Evolutionary conservation across 2,113 vertebrate genomes (phyloP).

Genomic region (Dissostichus mawsoni): DNA sequence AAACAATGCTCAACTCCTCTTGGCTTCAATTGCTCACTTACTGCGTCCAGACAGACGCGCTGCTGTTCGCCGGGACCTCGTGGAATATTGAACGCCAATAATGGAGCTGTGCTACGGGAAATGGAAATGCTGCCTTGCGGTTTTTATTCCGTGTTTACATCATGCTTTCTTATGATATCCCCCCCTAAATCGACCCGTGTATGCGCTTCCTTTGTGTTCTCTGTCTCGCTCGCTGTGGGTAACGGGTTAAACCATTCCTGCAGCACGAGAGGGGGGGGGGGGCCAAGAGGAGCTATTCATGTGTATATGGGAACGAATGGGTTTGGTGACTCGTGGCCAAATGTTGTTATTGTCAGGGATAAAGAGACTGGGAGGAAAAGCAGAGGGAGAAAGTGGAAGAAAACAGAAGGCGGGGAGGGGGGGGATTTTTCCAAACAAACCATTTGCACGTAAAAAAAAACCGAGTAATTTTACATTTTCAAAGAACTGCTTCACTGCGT

Average conservation of each 20-base stretch:
- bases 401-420: background rate
- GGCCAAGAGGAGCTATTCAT: slow-evolving; percentile 34
- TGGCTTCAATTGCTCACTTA: slow-evolving; percentile 40
- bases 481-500: background rate
- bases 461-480: background rate
- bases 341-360: slow-evolving; percentile 78
- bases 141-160: slow-evolving; percentile 74
- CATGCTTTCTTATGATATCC: slow-evolving; percentile 43
- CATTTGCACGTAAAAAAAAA: no score
- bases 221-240: slow-evolving; percentile 43
- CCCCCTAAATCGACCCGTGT: slow-evolving; percentile 17
- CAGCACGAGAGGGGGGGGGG: slow-evolving; percentile 25
- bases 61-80: slow-evolving; percentile 38
- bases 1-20: slow-evolving; percentile 74
- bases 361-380: slow-evolving; percentile 30
- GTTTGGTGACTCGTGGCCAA: slow-evolving; percentile 77
- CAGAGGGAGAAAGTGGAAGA: background rate
- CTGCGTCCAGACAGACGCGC: slow-evolving; percentile 52
- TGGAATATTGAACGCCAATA: slow-evolving; percentile 61
- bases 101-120: slow-evolving; percentile 54
- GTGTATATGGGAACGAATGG: slow-evolving; percentile 63
- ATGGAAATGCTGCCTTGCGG: slow-evolving; percentile 48
- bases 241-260: slow-evolving; percentile 77
- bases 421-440: background rate
- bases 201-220: slow-evolving; percentile 72